phyloP scores from a whole-genome alignment of 2,113 vertebrate species.

The Oryzias woworae region DNA sequence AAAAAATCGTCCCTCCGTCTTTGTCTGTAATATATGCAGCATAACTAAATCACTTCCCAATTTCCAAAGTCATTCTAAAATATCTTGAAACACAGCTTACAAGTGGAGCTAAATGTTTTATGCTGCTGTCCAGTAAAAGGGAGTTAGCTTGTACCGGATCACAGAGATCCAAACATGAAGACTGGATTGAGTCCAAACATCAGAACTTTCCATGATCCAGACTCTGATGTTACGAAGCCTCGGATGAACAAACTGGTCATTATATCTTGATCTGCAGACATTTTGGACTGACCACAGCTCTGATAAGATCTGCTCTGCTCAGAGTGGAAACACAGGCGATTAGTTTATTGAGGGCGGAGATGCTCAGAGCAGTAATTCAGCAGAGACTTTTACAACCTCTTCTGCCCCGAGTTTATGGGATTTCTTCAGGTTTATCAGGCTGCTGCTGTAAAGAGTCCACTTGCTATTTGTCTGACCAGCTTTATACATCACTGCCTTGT shows the following conservation, averaged over 20 bases:
- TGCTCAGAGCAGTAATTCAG: slow-evolving; percentile 31
- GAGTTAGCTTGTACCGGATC: too few relatives aligned
- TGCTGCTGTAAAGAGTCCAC: slow-evolving; percentile 41
- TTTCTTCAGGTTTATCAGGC: slow-evolving; percentile 48
- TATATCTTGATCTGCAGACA: slow-evolving; percentile 18
- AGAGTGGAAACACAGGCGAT: slow-evolving; percentile 34
- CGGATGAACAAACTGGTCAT: slow-evolving; percentile 21
- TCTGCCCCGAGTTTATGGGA: slow-evolving; percentile 45
- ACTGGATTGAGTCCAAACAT: too few relatives aligned
- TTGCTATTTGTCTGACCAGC: slow-evolving; percentile 35
- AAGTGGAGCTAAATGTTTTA: too few relatives aligned
- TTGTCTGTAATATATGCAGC: slow-evolving; percentile 7
- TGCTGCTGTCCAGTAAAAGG: too few relatives aligned
- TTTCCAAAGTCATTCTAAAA: slow-evolving; percentile 17
- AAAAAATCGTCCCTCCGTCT: neutral
- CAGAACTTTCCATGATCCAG: too few relatives aligned
- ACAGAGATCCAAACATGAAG: too few relatives aligned
- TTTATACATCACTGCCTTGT: slow-evolving; percentile 42
- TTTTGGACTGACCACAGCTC: slow-evolving; percentile 12
- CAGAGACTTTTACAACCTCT: slow-evolving; percentile 42
- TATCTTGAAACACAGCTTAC: slow-evolving; percentile 3
- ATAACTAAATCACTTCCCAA: slow-evolving; percentile 9
- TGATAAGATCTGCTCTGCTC: slow-evolving; percentile 2
- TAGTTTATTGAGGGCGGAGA: slow-evolving; percentile 36
- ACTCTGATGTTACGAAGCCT: neutral